Evolutionary conservation across 2,113 vertebrate genomes (phyloP), one percentile per base, ranked within the genome.

Genomic region (Sapayoa aenigma): DNA sequence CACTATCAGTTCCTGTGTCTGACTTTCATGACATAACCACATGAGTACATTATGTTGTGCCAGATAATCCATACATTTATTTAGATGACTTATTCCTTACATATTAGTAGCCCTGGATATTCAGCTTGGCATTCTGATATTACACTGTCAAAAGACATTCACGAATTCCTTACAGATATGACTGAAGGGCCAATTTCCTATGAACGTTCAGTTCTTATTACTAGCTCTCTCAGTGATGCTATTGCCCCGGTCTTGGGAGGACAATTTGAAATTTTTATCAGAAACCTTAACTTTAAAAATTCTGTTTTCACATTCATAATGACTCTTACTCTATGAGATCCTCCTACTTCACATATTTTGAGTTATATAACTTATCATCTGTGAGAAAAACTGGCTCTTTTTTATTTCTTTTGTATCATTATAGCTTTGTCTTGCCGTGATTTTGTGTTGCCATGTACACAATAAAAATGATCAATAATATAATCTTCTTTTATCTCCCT

Each of bases 341-440:
- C 10, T 82, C 11, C 14, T 33, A 4, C 13, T 50, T 74, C 17
- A 28, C 7, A 8, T 39, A 52, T 89, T 84, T 80, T 13, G 63
- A 50, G 12, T 69, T 83, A 25, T 12, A 20, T 55, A 89, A 50
- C 6, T 23, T 75, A 25, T 25, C 2, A 52, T 25, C 25, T 68
- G 2, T 47, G 23, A 65, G 25, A 59, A 67, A 76, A 84, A 7
- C 1, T 31, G 16, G 1, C 12, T 21, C 0, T 6, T n/a, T 52
- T 72, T 44, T 21, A 2, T 58, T 30, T 21, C 6, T 65, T 79
- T 18, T 72, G 4, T 60, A 31, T 68, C 12, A 30, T 60, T 65
- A 44, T 11, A 81, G 0, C 7, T 85, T 67, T 53, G 42, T 58
- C 31, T 84, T 75, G 24, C 21, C 3, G 1, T 56, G 24, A 76